Percentiles rank a stretch among this genome's conserved stretches.
These are phyloP conservation scores for Catharus bicknelli DNA, from an alignment of 2,113 vertebrate genomes.

Conservation along the genomic window DNA sequence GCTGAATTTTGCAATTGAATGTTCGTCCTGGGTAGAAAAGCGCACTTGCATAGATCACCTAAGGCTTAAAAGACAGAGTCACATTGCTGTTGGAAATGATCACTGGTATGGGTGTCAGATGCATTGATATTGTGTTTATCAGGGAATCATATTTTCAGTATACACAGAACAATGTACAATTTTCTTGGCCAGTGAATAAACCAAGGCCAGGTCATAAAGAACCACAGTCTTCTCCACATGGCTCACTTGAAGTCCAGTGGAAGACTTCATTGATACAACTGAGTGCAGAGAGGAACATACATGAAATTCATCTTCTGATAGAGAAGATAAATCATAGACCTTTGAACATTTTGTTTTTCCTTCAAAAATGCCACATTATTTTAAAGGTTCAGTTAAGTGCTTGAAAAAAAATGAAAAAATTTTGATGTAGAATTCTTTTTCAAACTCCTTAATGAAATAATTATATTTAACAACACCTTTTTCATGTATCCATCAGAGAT, in stretches of 20 bases:
- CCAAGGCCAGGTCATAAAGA: not conserved
- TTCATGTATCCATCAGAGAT: not conserved
- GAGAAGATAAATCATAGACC: not conserved
- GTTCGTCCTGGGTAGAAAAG: not conserved
- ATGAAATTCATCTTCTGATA: not conserved
- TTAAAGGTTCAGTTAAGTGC: not conserved
- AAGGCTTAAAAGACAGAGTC: not conserved
- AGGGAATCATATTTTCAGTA: not conserved
- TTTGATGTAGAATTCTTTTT: not conserved
- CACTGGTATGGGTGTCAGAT: not conserved
- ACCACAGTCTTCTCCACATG: not conserved
- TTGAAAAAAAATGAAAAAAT: not conserved
- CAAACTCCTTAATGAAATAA: not conserved
- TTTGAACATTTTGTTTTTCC: not conserved
- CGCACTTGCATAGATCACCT: not conserved
- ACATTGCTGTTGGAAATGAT: not conserved
- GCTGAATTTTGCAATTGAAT: constrained; percentile 33
- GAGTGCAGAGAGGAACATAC: not conserved
- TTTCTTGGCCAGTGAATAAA: not conserved
- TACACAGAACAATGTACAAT: not conserved
- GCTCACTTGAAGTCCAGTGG: not conserved
- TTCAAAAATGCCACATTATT: not conserved
- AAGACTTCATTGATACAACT: not conserved
- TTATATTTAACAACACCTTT: not conserved
- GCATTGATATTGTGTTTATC: not conserved